Evolutionary conservation across 2,888 invertebrate species (phyloP), one percentile per base, ranked within the genome.

Genomic region (Dolichomitus sp.): DNA sequence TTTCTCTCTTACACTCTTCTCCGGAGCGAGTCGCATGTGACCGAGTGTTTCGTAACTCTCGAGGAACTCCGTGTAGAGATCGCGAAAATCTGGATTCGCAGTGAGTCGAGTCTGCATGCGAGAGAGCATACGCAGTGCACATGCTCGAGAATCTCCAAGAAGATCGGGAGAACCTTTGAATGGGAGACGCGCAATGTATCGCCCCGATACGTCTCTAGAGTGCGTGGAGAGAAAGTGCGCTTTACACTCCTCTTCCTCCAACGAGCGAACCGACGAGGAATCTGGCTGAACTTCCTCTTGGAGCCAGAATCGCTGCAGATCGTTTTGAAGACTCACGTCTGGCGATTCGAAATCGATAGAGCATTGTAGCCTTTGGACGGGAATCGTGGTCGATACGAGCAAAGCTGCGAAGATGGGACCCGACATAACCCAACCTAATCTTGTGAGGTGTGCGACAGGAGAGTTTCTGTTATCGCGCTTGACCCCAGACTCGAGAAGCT

Each of bases 341-440:
- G 33, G 37, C 7, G n/a, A 50, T 12, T 69, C 63, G 5, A 42
- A 63, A 63, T 45, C 42, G 63, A 63, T 23, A 42, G 63, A 63
- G 23, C 63, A 63, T 42, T 63, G 63, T 11, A 63, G 42, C 42
- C 63, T 42, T 63, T 63, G 63, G 19, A 42, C 42, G 23, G 63
- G 63, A 42, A 23, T 42, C 14, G 42, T 19, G 23, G 40, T n/a
- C 42, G 63, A 42, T 42, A 23, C 63, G 23, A 42, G 50, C 14
- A 14, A 50, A 40, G 27, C 50, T 37, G 37, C 19, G 50, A 50
- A 48, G 50, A n/a, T 45, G 37, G 73, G 61, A 23, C 73, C 73
- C 17, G 63, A 48, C 65, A 75, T 42, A 14, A 65, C 75, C 75
- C 75, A 75, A 33, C 75, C 75, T 19, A 73, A 52, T 37, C n/a